These are phyloP conservation scores for Callipepla californica DNA, from an alignment of 2,113 vertebrate species.

Conservation along the genomic window DNA sequence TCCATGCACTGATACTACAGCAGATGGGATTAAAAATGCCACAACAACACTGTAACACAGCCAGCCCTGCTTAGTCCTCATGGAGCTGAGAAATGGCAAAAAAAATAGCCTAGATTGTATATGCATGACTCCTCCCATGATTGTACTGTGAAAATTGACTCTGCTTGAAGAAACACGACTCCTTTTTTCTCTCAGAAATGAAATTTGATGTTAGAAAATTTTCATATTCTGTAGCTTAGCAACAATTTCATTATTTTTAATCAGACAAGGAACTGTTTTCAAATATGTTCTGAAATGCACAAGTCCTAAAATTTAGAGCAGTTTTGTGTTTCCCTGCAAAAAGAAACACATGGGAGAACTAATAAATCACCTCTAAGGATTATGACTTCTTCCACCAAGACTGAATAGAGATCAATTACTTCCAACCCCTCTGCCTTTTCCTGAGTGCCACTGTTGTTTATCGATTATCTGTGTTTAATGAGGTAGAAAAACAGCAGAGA, in stretches of 20 bases:
- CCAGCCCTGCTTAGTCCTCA: neutral
- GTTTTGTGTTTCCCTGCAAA: neutral
- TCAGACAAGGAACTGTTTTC: neutral
- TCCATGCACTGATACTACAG: neutral
- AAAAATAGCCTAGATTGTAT: neutral
- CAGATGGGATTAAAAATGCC: neutral
- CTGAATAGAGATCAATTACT: constrained; percentile 15
- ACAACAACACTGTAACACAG: rapidly evolving
- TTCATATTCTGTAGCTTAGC: constrained; percentile 22
- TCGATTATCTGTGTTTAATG: neutral
- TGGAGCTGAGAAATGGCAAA: neutral
- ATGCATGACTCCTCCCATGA: neutral
- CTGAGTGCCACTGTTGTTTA: neutral
- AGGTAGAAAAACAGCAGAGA: constrained; percentile 10
- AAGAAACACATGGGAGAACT: neutral
- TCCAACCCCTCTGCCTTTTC: constrained; percentile 27
- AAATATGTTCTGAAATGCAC: neutral
- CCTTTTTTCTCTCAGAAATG: neutral
- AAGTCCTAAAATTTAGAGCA: neutral
- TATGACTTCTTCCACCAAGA: neutral
- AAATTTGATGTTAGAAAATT: neutral
- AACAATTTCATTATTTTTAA: neutral
- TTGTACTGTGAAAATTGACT: rapidly evolving
- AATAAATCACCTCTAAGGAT: neutral
- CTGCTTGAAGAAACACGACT: neutral